Evolutionary conservation across 2,888 invertebrate species (phyloP), one percentile per base, ranked within the genome.

Genomic region (Ashinkailepas kermadecensis): DNA sequence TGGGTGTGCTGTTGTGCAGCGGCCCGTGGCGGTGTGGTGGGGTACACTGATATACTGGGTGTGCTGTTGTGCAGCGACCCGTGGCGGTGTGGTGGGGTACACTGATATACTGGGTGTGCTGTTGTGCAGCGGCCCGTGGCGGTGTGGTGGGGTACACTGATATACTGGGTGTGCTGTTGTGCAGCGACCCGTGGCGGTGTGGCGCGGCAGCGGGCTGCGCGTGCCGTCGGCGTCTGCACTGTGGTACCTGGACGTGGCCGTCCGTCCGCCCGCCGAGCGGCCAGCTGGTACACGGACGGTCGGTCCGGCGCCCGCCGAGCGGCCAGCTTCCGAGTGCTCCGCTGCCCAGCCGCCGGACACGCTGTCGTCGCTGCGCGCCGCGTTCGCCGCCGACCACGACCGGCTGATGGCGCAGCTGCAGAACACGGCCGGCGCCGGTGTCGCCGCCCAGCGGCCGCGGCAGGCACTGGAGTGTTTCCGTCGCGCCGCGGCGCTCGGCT

Each of bases 381-480:
- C 54, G 21, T 74, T 74, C 74, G 74, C 74, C 56, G 21, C 56
- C 54, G 74, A 74, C 9, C 54, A 56, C 56, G 74, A 74, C 74
- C 54, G 74, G 8, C 74, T 74, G 74, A 54, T 74, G 74, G 74
- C 74, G 18, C 3, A 54, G 11, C 56, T 74, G 54, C 74, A 74
- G 74, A 54, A 56, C 56, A 18, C 74, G 54, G 74, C 74, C 56
- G 74, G 74, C 56, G 74, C 74, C 56, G 21, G 74, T 56, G 56
- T 74, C 21, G 74, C 56, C 21, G 21, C 56, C 56, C 23, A 3
- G 18, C 74, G 74, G 74, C 74, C 74, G 74, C 18, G 21, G 15
- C 74, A 74, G 74, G 74, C 74, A 54, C 74, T 74, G 1, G 54
- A 74, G 74, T 74, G 74, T 74, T 74, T 74, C 74, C 54, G 74